phyloP scores from a whole-genome alignment of 2,888 invertebrate genomes.

The Xanthia icteritia region DNA sequence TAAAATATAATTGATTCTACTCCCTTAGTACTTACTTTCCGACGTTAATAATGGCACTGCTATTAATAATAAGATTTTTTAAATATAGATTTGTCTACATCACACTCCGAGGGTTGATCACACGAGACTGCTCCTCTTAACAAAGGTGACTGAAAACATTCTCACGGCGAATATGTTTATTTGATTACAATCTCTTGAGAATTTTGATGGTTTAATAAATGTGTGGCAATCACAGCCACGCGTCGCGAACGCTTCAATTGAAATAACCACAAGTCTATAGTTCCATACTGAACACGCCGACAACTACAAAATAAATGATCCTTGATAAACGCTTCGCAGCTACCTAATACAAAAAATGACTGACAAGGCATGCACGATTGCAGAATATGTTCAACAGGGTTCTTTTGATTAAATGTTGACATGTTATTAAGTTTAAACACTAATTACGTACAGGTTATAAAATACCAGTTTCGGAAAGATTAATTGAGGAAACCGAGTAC shows the following conservation, averaged over 20 bases:
- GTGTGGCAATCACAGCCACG: slow-evolving; percentile 69
- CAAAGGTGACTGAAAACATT: slow-evolving; percentile 55
- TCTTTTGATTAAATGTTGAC: slow-evolving; percentile 51
- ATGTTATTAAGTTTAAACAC: slow-evolving; percentile 33
- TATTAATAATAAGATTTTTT: slow-evolving; percentile 3
- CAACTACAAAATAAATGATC: slow-evolving; percentile 68
- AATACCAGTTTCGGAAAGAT: slow-evolving; percentile 11
- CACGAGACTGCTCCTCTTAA: slow-evolving; percentile 49
- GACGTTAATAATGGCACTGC: slow-evolving; percentile 27
- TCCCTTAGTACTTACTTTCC: slow-evolving; percentile 54
- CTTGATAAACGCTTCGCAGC: slow-evolving; percentile 63
- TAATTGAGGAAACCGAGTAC: slow-evolving; percentile 37
- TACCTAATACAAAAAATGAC: slow-evolving; percentile 61
- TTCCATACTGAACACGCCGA: slow-evolving; percentile 66
- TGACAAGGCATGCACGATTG: slow-evolving; percentile 59
- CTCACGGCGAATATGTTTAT: slow-evolving; percentile 45
- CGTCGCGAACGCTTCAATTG: slow-evolving; percentile 76
- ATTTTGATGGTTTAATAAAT: slow-evolving; percentile 57
- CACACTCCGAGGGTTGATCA: slow-evolving; percentile 54
- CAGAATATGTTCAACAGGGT: slow-evolving; percentile 36
- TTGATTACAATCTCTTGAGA: slow-evolving; percentile 55
- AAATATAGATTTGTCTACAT: slow-evolving; percentile 42
- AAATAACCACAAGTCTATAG: slow-evolving; percentile 72
- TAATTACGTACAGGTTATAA: slow-evolving; percentile 37
- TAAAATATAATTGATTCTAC: too few species aligned